Evolutionary conservation across 1,140 invertebrate species (phyloP).

Genomic region (Portunus trituberculatus): DNA sequence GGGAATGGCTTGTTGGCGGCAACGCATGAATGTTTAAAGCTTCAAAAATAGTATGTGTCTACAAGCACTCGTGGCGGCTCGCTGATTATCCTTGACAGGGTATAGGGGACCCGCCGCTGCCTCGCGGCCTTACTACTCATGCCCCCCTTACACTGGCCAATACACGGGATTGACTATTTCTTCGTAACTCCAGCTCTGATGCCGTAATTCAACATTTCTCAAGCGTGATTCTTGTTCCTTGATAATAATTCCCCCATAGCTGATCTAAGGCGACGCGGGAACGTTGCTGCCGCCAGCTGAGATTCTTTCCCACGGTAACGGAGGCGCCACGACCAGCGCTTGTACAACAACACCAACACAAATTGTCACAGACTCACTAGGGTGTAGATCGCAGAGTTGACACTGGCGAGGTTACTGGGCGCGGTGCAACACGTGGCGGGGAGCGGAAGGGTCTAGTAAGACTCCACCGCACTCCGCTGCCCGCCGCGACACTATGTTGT

Average conservation of each 20-base stretch:
- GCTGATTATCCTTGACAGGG: neutral
- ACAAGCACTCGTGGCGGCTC: slow-evolving; percentile 6
- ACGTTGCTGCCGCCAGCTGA: neutral
- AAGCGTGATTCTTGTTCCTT: neutral
- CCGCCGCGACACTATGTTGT: neutral
- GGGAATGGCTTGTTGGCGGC: neutral
- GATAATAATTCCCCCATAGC: neutral
- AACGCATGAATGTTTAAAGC: neutral
- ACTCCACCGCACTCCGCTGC: neutral
- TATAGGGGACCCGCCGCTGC: neutral
- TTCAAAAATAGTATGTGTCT: neutral
- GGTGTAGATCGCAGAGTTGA: neutral
- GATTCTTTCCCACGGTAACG: neutral
- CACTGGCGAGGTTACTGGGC: neutral
- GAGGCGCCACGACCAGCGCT: slow-evolving; percentile 6
- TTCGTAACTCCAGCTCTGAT: neutral
- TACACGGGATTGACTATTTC: neutral
- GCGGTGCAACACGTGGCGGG: neutral
- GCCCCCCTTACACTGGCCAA: neutral
- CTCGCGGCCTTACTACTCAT: neutral
- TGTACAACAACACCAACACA: neutral
- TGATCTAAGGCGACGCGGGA: neutral
- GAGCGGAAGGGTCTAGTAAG: neutral
- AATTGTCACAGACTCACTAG: neutral
- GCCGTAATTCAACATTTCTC: neutral